Conservation (phyloP, 1,140 invertebrate species). For the Eciton burchellii region DNA sequence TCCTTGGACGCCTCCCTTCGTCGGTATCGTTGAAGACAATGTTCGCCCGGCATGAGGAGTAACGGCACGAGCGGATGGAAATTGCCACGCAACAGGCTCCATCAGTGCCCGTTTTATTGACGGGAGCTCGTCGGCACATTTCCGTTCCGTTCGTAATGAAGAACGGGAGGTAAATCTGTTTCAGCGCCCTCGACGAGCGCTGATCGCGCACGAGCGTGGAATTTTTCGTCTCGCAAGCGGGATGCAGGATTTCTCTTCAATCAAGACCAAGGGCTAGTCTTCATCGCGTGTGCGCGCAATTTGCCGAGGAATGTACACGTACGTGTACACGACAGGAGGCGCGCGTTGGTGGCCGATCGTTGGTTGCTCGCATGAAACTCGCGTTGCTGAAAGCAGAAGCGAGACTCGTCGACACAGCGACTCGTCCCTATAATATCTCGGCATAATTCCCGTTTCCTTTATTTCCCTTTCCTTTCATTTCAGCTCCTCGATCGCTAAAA, state of each 20-base stretch:
- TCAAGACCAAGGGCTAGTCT: not conserved
- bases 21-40: slow-evolving; percentile 55
- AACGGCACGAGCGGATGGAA: slow-evolving; percentile 25
- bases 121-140: slow-evolving; percentile 48
- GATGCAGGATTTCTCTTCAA: not conserved
- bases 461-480: slow-evolving; percentile 9
- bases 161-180: slow-evolving; percentile 34
- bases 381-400: not conserved
- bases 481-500: slow-evolving; percentile 18
- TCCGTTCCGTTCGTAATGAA: slow-evolving; percentile 45
- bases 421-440: slow-evolving; percentile 1
- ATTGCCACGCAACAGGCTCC: slow-evolving; percentile 60
- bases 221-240: slow-evolving; percentile 3
- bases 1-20: too few species aligned
- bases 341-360: not conserved
- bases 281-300: not conserved
- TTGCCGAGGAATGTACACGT: not conserved
- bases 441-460: not conserved
- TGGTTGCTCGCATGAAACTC: not conserved
- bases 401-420: not conserved
- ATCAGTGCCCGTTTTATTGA: slow-evolving; percentile 69
- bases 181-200: too few species aligned
- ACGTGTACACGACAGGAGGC: too few species aligned
- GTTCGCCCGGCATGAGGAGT: slow-evolving; percentile 26
- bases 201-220: too few species aligned